Base-by-base conservation (phyloP, 2,113 vertebrate species). In the Equus quagga region DNA sequence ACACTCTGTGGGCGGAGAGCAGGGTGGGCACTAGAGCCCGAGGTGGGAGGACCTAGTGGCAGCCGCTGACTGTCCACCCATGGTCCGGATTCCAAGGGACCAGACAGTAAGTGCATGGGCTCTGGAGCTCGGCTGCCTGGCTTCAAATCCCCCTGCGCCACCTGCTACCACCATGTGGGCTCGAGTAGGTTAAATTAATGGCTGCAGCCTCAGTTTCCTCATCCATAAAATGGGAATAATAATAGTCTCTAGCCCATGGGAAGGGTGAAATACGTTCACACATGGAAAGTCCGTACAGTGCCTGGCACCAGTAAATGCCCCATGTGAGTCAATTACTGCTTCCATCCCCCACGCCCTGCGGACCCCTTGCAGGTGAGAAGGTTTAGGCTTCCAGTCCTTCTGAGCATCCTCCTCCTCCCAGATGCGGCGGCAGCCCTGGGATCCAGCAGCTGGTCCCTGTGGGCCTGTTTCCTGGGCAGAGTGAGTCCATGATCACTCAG, bases 401-500 rank as follows among this genome's bases (percentile, higher is more conserved):
- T 58, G 82, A 75, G 15, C 6, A 0, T 56, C 41, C 6, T 13
- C 21, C 56, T 82, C 73, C 84, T 87, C 67, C 54, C 46, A 62
- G 64, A 54, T 24, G 76, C 2, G 9, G 64, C 0, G 2, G 51
- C 62, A 17, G 80, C 49, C 44, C 33, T 12, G 18, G 28, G 62
- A 75, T 49, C 28, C 41, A 26, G 78, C 93, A 82, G 85, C 69
- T 69, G 76, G 60, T 8, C 93, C 60, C 79, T 4, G 12, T 76
- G 73, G 79, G 58, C 70, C 83, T 31, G 26, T 72, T 97, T 97
- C 93, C 97, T 89, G 95, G 86, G 72, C 84, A 94, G 82, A 86
- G 62, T 80, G 82, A 97, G 95, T 92, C 65, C 72, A 10, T 9
- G 89, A 88, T 96, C 96, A 91, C 92, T 97, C 94, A 98, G 98